Base-by-base conservation (phyloP, 2,888 invertebrate species). In the Halictus quadricinctus region DNA sequence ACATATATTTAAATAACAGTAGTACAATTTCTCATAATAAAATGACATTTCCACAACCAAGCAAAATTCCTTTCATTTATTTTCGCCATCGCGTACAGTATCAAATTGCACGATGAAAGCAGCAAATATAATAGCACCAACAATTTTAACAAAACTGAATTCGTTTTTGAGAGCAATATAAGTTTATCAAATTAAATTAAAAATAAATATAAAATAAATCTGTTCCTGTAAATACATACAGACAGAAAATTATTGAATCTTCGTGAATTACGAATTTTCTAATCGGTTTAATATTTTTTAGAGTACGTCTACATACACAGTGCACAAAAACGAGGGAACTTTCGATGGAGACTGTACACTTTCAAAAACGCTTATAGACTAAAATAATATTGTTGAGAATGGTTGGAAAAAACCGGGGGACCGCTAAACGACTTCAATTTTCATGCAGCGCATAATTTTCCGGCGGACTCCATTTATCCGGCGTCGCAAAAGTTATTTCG, bases 401-500 rank as follows among this genome's bases (percentile, higher is more conserved):
- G 7, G 2, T 15, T 29, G 36, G 15, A 36, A 18, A 36, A 0
- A 60, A 4, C 18, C 18, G 13, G 13, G 13, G 5, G 36, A 36
- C 36, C 18, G 8, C 64, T 25, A 25, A 18, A 15, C 64, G 15
- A 18, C 18, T 66, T 66, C 7, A 66, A 66, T 36, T 66, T 60
- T 66, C 66, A 8, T 36, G 18, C 7, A 36, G 3, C 66, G 29
- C 10, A 69, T 69, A 69, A 69, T 41, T 43, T 41, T 21, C n/a
- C n/a, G 21, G 21, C 21, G 70, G 43, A 43, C 8, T n/a, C 36
- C 29, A n/a, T 58, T 58, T 41, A 54, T 15, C 41, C n/a, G 12
- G 13, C 41, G 54, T 54, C 41, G 41, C n/a, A 54, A 41, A 29
- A 41, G 70, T 74, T 41, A 74, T 58, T 58, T 41, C 74, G n/a